These are phyloP conservation scores for Pedetes capensis DNA, from an alignment of 2,113 vertebrate species.

Conservation along the genomic window DNA sequence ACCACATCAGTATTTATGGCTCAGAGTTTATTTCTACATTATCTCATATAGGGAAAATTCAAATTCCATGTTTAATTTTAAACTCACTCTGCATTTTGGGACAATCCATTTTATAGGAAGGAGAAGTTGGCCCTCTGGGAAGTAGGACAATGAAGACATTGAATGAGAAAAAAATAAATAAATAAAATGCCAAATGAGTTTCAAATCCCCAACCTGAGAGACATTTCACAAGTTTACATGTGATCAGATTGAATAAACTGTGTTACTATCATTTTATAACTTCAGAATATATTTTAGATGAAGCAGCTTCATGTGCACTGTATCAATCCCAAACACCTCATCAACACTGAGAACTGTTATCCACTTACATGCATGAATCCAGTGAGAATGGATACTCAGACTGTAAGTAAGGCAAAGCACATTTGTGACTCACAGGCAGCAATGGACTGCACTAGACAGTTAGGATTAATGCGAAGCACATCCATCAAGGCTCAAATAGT, in stretches of 20 bases:
- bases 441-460: background rate
- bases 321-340: no score
- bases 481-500: background rate
- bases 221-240: background rate
- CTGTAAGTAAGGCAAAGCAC: background rate
- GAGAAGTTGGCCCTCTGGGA: no score
- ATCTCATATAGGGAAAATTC: background rate
- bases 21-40: background rate
- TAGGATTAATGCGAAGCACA: no score
- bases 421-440: background rate
- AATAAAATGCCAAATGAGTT: background rate
- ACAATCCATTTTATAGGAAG: background rate
- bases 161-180: background rate
- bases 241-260: background rate
- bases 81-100: background rate
- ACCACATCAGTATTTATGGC: rapidly evolving
- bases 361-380: no score
- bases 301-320: background rate
- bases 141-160: background rate
- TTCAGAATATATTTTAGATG: background rate
- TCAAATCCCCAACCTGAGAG: background rate
- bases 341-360: no score
- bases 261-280: background rate
- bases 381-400: no score
- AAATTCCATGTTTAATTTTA: background rate